These are phyloP conservation scores for Pheosia gnoma DNA, from an alignment of 2,888 invertebrate genomes.

Conservation along the genomic window DNA sequence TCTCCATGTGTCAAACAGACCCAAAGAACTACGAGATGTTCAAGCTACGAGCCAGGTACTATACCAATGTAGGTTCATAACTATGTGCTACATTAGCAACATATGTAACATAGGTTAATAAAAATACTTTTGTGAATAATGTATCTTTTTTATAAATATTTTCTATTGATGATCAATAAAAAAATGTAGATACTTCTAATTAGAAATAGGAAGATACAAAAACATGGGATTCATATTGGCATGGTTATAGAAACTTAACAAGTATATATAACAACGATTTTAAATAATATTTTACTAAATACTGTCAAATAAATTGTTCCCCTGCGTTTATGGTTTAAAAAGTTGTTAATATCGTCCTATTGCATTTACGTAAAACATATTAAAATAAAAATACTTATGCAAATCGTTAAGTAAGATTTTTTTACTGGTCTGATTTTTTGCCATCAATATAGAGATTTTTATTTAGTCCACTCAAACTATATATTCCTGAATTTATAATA, in stretches of 20 bases:
- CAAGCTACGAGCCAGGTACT: too few relatives aligned
- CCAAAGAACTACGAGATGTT: too few relatives aligned
- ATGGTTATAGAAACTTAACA: conserved; percentile 28
- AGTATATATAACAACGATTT: conserved; percentile 20
- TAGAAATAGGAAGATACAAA: conserved; percentile 18
- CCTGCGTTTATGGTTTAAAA: conserved; percentile 31
- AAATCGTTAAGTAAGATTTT: neutral
- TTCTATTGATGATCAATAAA: conserved; percentile 11
- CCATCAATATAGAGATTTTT: neutral
- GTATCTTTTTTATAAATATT: neutral
- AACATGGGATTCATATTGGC: conserved; percentile 11
- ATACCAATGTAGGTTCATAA: too few relatives aligned
- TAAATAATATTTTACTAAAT: conserved; percentile 40
- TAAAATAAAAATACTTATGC: conserved; percentile 14
- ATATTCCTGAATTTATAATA: conserved; percentile 20
- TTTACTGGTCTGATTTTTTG: neutral
- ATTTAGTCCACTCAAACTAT: neutral
- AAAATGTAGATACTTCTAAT: conserved; percentile 22
- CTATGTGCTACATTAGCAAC: too few relatives aligned
- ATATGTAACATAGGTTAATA: neutral
- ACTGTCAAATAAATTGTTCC: conserved; percentile 49
- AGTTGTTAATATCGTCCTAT: conserved; percentile 35
- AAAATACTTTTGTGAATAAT: neutral
- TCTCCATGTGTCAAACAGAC: too few relatives aligned
- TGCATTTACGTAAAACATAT: conserved; percentile 25